These are phyloP conservation scores for Myanophis thanlyinensis DNA, from an alignment of 2,113 vertebrate genomes.

Conservation along the genomic window DNA sequence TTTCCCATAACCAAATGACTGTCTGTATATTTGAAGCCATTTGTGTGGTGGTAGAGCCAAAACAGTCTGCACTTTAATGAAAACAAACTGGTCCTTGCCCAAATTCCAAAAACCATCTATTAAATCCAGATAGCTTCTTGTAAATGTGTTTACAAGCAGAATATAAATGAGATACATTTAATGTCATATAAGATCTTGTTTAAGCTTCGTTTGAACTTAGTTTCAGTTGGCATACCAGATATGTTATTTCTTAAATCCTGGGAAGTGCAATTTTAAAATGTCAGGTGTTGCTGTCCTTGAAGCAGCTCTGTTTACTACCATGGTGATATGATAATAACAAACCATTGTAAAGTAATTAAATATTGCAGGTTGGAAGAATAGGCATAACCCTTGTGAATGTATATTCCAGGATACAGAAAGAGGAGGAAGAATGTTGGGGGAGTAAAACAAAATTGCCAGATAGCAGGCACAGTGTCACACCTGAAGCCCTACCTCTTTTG, in stretches of 20 bases:
- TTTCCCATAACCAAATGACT: neutral
- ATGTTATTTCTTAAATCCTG: neutral
- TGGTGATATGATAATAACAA: neutral
- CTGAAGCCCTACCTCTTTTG: neutral
- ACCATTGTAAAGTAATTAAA: constrained; percentile 1
- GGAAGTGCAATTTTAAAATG: neutral
- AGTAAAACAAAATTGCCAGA: neutral
- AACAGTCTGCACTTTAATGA: neutral
- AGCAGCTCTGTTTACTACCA: neutral
- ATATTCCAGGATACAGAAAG: neutral
- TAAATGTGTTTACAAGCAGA: constrained; percentile 20
- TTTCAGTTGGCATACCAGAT: neutral
- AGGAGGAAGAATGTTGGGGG: neutral
- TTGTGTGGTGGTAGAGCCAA: neutral
- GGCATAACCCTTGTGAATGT: neutral
- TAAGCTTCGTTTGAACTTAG: neutral
- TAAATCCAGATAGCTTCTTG: neutral
- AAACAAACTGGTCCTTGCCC: neutral
- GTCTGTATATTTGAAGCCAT: neutral
- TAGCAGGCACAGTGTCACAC: neutral
- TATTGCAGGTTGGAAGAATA: neutral
- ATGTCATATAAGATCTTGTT: neutral
- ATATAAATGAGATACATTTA: neutral
- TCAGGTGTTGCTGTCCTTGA: neutral
- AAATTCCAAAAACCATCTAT: neutral